Base-by-base conservation (phyloP, 2,888 invertebrate species). In the Agonopterix alstromeriana region DNA sequence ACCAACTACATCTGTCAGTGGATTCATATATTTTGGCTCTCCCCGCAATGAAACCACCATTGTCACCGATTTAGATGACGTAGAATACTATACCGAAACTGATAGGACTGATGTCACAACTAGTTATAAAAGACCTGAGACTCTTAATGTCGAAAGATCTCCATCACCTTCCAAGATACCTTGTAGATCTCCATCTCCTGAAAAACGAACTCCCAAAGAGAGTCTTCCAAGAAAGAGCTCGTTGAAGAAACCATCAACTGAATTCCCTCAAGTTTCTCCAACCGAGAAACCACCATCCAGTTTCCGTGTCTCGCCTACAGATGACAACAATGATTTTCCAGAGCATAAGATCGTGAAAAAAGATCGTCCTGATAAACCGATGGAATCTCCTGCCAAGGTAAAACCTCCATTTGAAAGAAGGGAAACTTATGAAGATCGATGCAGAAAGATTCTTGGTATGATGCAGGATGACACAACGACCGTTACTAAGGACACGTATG, bases 381-480 rank as follows among this genome's bases (percentile, higher is more conserved):
- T 52, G n/a, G 63, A 62, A 43, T 54, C 62, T 35, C 68, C 71
- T 7, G 69, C 82, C 0, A 91, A 90, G 57, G 66, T 80, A 17
- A 91, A 90, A 57, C 91, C 91, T 40, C 90, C 92, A 1, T 71
- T 91, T 36, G 91, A 90, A 55, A 86, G 93, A 59, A 91, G 92
- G 38, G 93, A 94, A 73, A 94, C 94, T 1, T 94, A 93, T 55
- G 94, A 94, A 71, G 93, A 94, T 70, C 85, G 93, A 36, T 94
- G 94, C 57, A 89, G 92, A 38, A 91, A 93, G 63, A 93, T 94
- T 59, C 82, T 94, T 40, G 94, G 94, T 2, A 92, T 94, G 83
- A 75, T 86, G 45, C 84, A 88, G 49, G 76, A 78, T 48, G 77
- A 77, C 36, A 77, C 67, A 1, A 71, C 70, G 55, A 67, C 60